phyloP scores from a whole-genome alignment of 2,113 vertebrate species.

The Zapus hudsonius region DNA sequence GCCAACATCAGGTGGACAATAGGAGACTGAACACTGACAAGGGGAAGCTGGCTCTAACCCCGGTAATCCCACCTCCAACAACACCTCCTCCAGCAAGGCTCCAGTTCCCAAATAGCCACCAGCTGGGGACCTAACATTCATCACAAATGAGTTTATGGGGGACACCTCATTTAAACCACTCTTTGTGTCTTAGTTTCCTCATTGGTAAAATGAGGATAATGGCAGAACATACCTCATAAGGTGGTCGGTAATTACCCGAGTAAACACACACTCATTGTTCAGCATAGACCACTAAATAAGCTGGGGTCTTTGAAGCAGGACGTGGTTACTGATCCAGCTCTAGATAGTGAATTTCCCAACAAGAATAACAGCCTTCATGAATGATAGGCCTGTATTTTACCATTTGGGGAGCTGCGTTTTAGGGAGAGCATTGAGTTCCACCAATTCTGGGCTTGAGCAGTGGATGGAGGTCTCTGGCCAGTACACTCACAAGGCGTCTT shows the following conservation, averaged over 20 bases:
- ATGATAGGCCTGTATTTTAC: not conserved
- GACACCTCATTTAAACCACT: too few species aligned
- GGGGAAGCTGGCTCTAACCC: too few species aligned
- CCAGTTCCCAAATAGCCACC: too few species aligned
- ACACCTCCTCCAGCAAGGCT: too few species aligned
- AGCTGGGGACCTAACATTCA: too few species aligned
- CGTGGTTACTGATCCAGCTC: not conserved
- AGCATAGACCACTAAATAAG: not conserved
- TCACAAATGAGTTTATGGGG: too few species aligned
- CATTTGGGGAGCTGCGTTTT: not conserved
- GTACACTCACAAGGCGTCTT: not conserved
- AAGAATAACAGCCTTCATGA: not conserved
- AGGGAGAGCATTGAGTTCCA: not conserved
- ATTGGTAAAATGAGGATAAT: not conserved
- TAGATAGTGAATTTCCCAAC: not conserved
- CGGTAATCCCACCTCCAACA: too few species aligned
- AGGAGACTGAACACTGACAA: too few species aligned
- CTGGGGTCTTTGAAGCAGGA: not conserved
- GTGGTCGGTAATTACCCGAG: not conserved
- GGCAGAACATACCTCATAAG: not conserved
- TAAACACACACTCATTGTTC: not conserved
- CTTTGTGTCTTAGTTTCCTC: not conserved
- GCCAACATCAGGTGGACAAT: too few species aligned
- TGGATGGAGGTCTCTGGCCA: not conserved
- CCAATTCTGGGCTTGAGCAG: not conserved